A percentile compares a stretch with the other conserved stretches of the same genome.
These are phyloP conservation scores for Coregonus sp. DNA, from an alignment of 2,797 vertebrate species.

Conservation along the genomic window DNA sequence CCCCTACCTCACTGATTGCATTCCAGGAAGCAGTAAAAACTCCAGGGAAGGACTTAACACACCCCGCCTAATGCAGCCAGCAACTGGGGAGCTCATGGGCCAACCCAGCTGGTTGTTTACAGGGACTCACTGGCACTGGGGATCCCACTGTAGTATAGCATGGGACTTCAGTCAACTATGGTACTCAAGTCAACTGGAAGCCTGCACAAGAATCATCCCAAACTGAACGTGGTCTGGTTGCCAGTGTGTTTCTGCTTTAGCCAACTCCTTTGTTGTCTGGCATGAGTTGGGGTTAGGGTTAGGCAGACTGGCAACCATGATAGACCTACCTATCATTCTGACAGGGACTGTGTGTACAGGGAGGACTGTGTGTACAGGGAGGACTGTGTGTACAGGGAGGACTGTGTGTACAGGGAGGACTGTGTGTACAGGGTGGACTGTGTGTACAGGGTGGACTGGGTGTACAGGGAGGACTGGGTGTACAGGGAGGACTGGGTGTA, in stretches of 20 bases:
- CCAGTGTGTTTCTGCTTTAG: neutral
- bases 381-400: too few species aligned
- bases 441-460: too few species aligned
- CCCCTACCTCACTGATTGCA: slow-evolving; percentile 65
- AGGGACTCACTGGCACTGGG: slow-evolving; percentile 38
- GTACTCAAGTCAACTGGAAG: neutral
- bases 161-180: neutral
- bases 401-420: too few species aligned
- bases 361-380: too few species aligned
- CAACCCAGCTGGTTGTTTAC: slow-evolving; percentile 76
- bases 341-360: too few species aligned
- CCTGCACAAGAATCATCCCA: neutral
- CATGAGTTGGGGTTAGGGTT: too few species aligned
- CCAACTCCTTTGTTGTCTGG: neutral
- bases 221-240: neutral
- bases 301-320: too few species aligned
- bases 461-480: too few species aligned
- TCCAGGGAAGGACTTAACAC: slow-evolving; percentile 69
- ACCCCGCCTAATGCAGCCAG: slow-evolving; percentile 73
- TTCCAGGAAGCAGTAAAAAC: slow-evolving; percentile 76
- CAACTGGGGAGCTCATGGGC: slow-evolving; percentile 65
- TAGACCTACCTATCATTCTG: too few species aligned
- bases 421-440: too few species aligned
- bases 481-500: too few species aligned
- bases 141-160: neutral